Percentiles rank a stretch among this genome's conserved stretches.
Evolutionary conservation across 92 coral and sea anemone genomes (phyloP).

Genomic region (Blastomussa wellsi): DNA sequence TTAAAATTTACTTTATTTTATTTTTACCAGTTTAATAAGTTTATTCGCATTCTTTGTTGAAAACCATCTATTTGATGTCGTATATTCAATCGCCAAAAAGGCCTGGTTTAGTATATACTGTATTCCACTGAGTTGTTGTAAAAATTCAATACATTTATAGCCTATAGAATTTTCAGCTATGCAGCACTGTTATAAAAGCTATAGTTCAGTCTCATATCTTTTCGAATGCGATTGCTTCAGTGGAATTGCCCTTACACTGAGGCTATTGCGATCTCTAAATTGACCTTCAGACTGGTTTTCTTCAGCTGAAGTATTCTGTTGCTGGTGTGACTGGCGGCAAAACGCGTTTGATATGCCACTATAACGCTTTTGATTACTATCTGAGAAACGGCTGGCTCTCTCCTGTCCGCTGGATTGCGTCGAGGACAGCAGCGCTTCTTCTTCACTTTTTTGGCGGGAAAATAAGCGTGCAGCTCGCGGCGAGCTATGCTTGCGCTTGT

Average conservation of each 20-base stretch:
- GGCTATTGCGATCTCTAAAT: not conserved
- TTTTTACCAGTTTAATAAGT: constrained; percentile 15
- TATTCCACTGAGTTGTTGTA: constrained; percentile 28
- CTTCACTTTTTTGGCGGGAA: constrained; percentile 48
- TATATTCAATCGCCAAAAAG: constrained; percentile 12
- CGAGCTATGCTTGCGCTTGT: constrained; percentile 16
- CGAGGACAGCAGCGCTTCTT: constrained; percentile 40
- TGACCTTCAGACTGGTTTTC: constrained; percentile 4
- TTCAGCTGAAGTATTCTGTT: not conserved
- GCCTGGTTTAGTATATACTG: constrained; percentile 18
- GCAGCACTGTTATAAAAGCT: constrained; percentile 47
- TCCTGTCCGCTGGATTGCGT: constrained; percentile 2
- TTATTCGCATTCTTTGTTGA: constrained; percentile 3
- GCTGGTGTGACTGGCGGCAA: constrained; percentile 20
- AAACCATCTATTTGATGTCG: not conserved
- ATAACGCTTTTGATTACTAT: constrained; percentile 17
- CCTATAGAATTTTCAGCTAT: constrained; percentile 9
- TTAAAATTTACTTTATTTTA: constrained; percentile 34
- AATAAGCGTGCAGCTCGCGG: constrained; percentile 33
- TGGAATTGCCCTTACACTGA: not conserved
- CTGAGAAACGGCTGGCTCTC: not conserved
- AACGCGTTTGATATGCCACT: constrained; percentile 16
- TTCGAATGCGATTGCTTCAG: constrained; percentile 20
- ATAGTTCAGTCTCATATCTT: constrained; percentile 46
- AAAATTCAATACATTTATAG: constrained; percentile 19